Conservation (phyloP, 2,113 vertebrate genomes). For the Potamarius usumacintae region DNA sequence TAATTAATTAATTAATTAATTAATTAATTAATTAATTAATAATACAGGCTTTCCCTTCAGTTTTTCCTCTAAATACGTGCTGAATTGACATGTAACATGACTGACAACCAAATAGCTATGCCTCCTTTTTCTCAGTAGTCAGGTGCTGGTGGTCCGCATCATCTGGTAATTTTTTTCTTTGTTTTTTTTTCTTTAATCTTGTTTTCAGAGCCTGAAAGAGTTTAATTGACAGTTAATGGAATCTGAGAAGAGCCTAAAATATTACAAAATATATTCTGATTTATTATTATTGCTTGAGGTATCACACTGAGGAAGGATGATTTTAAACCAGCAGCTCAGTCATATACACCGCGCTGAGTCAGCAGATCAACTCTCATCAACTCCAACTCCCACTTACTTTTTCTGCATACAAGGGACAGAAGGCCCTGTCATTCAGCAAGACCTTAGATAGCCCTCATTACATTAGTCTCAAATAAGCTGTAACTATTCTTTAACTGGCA, state of each 20-base stretch:
- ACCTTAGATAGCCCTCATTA: conserved; percentile 15
- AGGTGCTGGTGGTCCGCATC: neutral
- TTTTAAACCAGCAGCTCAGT: neutral
- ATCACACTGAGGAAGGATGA: neutral
- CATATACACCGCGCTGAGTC: neutral
- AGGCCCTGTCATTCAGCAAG: neutral
- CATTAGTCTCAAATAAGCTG: neutral
- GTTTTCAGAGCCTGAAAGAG: neutral
- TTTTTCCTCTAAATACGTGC: neutral
- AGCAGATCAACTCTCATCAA: neutral
- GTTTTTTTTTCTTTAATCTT: neutral
- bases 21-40: no score
- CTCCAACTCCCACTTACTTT: neutral
- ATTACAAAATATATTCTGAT: neutral
- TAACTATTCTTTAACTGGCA: conserved; percentile 14
- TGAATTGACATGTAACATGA: neutral
- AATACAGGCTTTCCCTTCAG: neutral
- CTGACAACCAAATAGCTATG: neutral
- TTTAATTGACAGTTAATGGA: conserved; percentile 2
- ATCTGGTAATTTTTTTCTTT: neutral
- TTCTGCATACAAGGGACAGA: neutral
- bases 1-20: no score
- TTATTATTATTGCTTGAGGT: conserved; percentile 10
- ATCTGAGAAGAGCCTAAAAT: neutral
- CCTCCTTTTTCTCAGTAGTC: neutral